A percentile compares a stretch with the other conserved stretches of the same genome.
Conservation (phyloP, 2,888 invertebrate species). For the Eucera pruinosa region DNA sequence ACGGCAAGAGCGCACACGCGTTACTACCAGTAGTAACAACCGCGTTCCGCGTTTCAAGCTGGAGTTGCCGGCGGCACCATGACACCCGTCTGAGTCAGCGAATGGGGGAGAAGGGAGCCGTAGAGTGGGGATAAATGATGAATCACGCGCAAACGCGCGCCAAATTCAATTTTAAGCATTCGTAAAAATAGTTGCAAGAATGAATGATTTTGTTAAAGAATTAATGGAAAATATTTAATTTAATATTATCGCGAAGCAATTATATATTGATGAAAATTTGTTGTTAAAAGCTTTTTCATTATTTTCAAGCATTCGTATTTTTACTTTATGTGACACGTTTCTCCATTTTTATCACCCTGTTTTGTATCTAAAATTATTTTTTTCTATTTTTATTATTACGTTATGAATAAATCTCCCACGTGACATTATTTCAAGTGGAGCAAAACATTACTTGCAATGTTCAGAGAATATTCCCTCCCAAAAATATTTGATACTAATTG, state of each 20-base stretch:
- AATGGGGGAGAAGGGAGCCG: slow-evolving; percentile 25
- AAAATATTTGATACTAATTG: not conserved
- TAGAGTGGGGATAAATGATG: slow-evolving; percentile 16
- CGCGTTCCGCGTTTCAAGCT: slow-evolving; percentile 41
- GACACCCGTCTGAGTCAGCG: slow-evolving; percentile 38
- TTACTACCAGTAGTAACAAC: slow-evolving; percentile 41
- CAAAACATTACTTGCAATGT: too few relatives aligned
- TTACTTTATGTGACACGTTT: too few relatives aligned
- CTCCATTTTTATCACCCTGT: too few relatives aligned
- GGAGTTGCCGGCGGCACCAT: slow-evolving; percentile 43
- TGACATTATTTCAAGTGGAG: too few relatives aligned
- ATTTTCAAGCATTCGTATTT: too few relatives aligned
- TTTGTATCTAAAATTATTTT: too few relatives aligned
- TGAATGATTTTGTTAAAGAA: not conserved
- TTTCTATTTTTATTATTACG: too few relatives aligned
- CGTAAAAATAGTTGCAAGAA: too few relatives aligned
- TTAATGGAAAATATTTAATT: not conserved
- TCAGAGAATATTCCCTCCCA: not conserved
- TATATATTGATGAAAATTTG: too few relatives aligned
- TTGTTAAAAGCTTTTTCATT: too few relatives aligned
- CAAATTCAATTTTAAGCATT: slow-evolving; percentile 14
- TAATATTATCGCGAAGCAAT: too few relatives aligned
- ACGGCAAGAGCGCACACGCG: slow-evolving; percentile 38
- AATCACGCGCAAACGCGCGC: slow-evolving; percentile 26
- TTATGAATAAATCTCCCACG: too few relatives aligned